Evolutionary conservation across 1,140 invertebrate genomes (phyloP).

Genomic region (Chironomus tepperi): DNA sequence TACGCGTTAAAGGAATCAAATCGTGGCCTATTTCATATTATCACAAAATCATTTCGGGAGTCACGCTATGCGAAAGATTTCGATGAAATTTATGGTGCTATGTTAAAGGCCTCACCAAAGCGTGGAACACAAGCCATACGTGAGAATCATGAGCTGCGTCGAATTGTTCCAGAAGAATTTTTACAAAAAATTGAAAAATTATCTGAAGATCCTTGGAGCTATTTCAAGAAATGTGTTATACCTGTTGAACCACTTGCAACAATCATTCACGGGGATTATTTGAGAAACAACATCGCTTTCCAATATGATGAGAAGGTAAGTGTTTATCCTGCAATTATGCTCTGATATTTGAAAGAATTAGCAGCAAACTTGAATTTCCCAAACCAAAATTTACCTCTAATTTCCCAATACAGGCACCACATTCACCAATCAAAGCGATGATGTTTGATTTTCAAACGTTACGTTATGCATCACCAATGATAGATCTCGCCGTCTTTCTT

Average conservation of each 20-base stretch:
- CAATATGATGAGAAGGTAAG: constrained; percentile 27
- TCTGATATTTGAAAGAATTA: too few relatives aligned
- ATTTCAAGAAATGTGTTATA: constrained; percentile 30
- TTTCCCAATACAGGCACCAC: constrained; percentile 24
- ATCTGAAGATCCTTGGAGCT: constrained; percentile 27
- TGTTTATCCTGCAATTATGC: not conserved
- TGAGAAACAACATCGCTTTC: constrained; percentile 38
- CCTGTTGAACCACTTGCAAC: constrained; percentile 34
- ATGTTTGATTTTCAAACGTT: constrained; percentile 40
- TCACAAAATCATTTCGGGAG: constrained; percentile 30
- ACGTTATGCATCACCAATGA: constrained; percentile 35
- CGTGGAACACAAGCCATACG: constrained; percentile 27
- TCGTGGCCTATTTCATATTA: constrained; percentile 28
- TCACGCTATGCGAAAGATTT: constrained; percentile 29
- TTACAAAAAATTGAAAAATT: constrained; percentile 28
- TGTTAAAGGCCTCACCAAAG: constrained; percentile 22
- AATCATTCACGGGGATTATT: constrained; percentile 36
- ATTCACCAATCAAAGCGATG: constrained; percentile 32
- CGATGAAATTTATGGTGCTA: constrained; percentile 27
- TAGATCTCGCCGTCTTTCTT: constrained; percentile 33
- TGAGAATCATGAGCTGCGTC: constrained; percentile 26
- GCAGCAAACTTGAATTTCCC: too few relatives aligned
- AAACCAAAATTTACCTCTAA: not conserved
- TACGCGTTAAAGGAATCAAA: constrained; percentile 33
- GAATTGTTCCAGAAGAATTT: constrained; percentile 31